A percentile compares a stretch with the other conserved stretches of the same genome.
Conservation (phyloP, 2,888 invertebrate species). For the Phymatocera aterrima region DNA sequence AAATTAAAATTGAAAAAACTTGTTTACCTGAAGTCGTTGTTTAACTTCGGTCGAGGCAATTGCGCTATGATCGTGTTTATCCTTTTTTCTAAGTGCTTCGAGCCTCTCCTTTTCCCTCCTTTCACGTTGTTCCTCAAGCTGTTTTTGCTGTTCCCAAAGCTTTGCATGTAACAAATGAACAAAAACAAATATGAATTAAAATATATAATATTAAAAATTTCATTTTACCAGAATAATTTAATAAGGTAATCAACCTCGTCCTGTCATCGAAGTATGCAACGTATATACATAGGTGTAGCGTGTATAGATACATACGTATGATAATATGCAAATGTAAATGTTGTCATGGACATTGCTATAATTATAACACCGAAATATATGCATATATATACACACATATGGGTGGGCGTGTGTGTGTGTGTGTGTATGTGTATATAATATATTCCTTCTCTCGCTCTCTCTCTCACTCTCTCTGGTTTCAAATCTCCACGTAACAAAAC, state of each 20-base stretch:
- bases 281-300: no score
- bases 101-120: constrained; percentile 88
- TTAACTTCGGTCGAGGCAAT: constrained; percentile 98
- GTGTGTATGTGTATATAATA: no score
- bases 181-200: constrained; percentile 55
- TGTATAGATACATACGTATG: constrained; percentile 51
- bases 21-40: constrained; percentile 92
- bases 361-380: no score
- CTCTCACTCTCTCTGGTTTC: no score
- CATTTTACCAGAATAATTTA: no score
- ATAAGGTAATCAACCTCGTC: no score
- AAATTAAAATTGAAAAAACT: not conserved
- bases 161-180: constrained; percentile 75
- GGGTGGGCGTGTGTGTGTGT: no score
- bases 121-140: constrained; percentile 87
- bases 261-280: no score
- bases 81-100: constrained; percentile 93
- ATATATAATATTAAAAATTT: no score
- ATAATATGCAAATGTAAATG: constrained; percentile 46
- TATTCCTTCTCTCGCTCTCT: no score
- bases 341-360: constrained; percentile 28
- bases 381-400: no score
- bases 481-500: no score
- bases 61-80: constrained; percentile 96
- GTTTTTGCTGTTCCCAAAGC: constrained; percentile 94